Evolutionary conservation across 2,888 invertebrate species (phyloP).

Genomic region (Trissoscelio sp.): DNA sequence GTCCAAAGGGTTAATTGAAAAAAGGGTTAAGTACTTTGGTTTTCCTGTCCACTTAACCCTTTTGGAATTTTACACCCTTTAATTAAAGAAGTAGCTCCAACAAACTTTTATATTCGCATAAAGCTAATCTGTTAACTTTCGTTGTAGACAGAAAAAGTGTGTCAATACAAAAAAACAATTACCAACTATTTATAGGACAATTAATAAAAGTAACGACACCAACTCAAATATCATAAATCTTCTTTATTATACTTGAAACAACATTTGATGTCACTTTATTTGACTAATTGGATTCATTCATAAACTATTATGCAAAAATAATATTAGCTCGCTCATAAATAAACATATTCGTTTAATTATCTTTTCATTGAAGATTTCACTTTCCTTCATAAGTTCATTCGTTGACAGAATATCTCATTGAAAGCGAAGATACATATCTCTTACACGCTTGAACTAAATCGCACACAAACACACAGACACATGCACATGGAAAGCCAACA

Average conservation of each 20-base stretch:
- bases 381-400: constrained; percentile 65
- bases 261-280: background rate
- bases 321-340: constrained; percentile 15
- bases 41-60: constrained; percentile 9
- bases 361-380: constrained; percentile 61
- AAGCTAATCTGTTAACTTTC: background rate
- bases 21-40: background rate
- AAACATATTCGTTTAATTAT: constrained; percentile 49
- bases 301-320: constrained; percentile 11
- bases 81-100: constrained; percentile 17
- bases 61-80: constrained; percentile 21
- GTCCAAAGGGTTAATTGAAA: background rate
- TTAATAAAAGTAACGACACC: too few relatives aligned
- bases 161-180: too few relatives aligned
- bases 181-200: too few relatives aligned
- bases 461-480: constrained; percentile 36
- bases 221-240: too few relatives aligned
- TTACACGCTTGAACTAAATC: constrained; percentile 63
- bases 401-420: constrained; percentile 65
- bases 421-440: constrained; percentile 66
- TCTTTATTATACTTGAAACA: too few relatives aligned
- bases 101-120: constrained; percentile 20
- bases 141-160: background rate
- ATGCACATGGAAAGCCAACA: constrained; percentile 20
- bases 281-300: constrained; percentile 1